Percentiles rank a stretch among this genome's conserved stretches.
Evolutionary conservation across 2,888 invertebrate species (phyloP).

Genomic region (Plagodis dolabraria): DNA sequence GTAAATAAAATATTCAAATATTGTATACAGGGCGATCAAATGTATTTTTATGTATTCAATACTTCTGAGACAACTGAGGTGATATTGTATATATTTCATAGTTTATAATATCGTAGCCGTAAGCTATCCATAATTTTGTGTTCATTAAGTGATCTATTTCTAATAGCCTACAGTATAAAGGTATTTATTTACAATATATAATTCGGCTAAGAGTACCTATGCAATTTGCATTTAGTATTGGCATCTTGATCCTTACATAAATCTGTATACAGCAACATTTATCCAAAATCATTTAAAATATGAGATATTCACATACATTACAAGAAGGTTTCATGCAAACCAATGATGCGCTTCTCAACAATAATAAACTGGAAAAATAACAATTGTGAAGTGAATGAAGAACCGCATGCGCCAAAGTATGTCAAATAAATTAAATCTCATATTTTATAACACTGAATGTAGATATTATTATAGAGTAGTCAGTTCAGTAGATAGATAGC

Average conservation of each 20-base stretch:
- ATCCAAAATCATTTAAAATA: too few relatives aligned
- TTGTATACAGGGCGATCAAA: conserved; percentile 65
- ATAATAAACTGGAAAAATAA: too few relatives aligned
- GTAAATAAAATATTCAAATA: conserved; percentile 44
- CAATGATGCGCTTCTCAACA: too few relatives aligned
- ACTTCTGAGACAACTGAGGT: conserved; percentile 40
- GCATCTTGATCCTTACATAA: background rate
- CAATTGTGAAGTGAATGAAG: background rate
- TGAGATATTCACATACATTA: too few relatives aligned
- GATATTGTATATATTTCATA: conserved; percentile 53
- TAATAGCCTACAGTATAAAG: conserved; percentile 52
- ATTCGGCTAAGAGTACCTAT: conserved; percentile 29
- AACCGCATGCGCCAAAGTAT: background rate
- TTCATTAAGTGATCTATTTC: conserved; percentile 62
- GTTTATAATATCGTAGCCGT: conserved; percentile 58
- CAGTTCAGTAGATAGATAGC: conserved; percentile 22
- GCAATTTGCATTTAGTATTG: background rate
- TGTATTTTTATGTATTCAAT: conserved; percentile 56
- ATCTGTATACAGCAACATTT: background rate
- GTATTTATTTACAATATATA: conserved; percentile 51
- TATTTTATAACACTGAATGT: conserved; percentile 35
- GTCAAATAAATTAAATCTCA: conserved; percentile 6
- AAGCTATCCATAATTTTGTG: conserved; percentile 67
- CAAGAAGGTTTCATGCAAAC: too few relatives aligned
- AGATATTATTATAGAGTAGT: conserved; percentile 38